Evolutionary conservation across 2,113 vertebrate species (phyloP).

Genomic region (Silurus meridionalis): DNA sequence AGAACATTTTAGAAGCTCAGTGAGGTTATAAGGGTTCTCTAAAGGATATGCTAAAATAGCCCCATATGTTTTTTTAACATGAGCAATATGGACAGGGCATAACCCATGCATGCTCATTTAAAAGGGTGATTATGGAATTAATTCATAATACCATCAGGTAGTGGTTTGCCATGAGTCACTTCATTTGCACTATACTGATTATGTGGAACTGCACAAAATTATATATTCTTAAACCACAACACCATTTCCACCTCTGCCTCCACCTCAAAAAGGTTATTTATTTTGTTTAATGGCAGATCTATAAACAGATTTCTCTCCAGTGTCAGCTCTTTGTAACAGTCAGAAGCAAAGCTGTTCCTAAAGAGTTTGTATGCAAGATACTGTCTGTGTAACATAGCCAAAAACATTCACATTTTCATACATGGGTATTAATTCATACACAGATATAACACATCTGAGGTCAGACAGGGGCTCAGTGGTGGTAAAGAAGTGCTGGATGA

Average conservation of each 20-base stretch:
- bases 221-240: background rate
- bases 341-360: background rate
- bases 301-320: background rate
- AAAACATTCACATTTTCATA: background rate
- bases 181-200: slow-evolving; percentile 24
- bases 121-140: slow-evolving; percentile 9
- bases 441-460: too few species aligned
- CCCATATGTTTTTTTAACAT: slow-evolving; percentile 5
- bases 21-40: background rate
- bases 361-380: background rate
- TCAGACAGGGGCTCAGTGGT: too few species aligned
- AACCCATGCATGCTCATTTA: slow-evolving; percentile 24
- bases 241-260: background rate
- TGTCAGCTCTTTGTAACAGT: background rate
- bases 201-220: background rate
- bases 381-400: background rate
- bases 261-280: background rate
- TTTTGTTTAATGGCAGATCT: background rate
- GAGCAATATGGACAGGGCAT: slow-evolving; percentile 16
- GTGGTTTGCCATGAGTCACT: slow-evolving; percentile 16
- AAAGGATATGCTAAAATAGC: background rate
- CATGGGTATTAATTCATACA: background rate
- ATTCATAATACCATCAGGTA: slow-evolving; percentile 26
- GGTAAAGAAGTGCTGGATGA: too few species aligned
- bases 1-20: background rate